Evolutionary conservation across 2,888 invertebrate species (phyloP).

Genomic region (Trachelus troglodyta): DNA sequence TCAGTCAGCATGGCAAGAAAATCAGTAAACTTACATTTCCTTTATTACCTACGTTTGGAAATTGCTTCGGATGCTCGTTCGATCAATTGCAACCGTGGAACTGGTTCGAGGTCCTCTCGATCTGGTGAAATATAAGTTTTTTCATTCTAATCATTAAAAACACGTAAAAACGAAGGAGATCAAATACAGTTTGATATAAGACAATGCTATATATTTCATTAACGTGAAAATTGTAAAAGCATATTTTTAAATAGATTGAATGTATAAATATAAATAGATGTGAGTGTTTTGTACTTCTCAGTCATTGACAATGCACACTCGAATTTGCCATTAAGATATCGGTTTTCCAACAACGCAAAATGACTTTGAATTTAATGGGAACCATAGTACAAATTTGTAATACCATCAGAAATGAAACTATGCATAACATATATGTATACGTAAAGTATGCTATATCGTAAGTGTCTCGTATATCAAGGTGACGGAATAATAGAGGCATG

Average conservation of each 20-base stretch:
- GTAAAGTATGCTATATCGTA: neutral
- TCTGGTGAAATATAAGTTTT: no score
- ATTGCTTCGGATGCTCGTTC: no score
- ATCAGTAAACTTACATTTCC: no score
- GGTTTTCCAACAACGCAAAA: slow-evolving; percentile 7
- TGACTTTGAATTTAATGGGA: neutral
- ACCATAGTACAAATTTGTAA: slow-evolving; percentile 8
- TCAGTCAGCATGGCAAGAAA: no score
- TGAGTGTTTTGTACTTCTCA: slow-evolving; percentile 62
- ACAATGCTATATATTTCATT: slow-evolving; percentile 35
- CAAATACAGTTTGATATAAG: neutral
- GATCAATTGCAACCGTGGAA: no score
- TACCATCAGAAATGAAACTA: slow-evolving; percentile 38
- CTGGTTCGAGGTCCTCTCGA: no score
- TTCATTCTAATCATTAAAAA: neutral
- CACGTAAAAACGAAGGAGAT: neutral
- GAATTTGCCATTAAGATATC: slow-evolving; percentile 40
- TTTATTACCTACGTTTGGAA: no score
- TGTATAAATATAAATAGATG: slow-evolving; percentile 61
- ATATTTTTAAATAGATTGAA: slow-evolving; percentile 53
- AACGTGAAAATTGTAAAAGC: slow-evolving; percentile 55
- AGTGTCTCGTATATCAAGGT: neutral
- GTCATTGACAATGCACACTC: slow-evolving; percentile 59
- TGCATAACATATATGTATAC: slow-evolving; percentile 22
- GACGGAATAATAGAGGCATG: neutral